Base-by-base conservation (phyloP, 2,797 vertebrate species). In the Pseudomugil gertrudae region DNA sequence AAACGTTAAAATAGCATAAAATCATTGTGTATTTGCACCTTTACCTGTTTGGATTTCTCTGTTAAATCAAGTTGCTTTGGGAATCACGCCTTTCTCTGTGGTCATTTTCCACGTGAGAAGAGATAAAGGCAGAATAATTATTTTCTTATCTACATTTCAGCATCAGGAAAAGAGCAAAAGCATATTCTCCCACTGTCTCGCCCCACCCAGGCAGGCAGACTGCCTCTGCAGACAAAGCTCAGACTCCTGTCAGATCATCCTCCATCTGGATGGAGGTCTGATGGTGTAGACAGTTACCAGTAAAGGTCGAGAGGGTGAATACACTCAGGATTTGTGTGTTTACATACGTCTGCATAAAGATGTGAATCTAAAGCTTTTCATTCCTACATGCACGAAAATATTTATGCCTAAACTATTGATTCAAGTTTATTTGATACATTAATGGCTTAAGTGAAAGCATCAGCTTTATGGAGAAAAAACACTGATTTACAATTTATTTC, bases 161-260 rank as follows among this genome's bases (percentile, higher is more conserved):
- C 32, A 36, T 50, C 27, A 61, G 47, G 47, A 36, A 36, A 63
- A 54, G 47, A 63, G 43, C 47, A 14, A 38, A 17, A 14, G 50
- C 17, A 59, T 38, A 21, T 53, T 45, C 57, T 57, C 9, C 33
- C 21, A 11, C 21, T 19, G 64, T 29, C 62, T 32, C 52, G 48
- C 54, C 29, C 33, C 33, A 50, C 14, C 51, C 23, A 32, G 61
- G 29, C 43, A 32, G 66, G 50, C 80, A 67, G 75, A 72, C 82
- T 80, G 63, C 79, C 79, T 76, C 74, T 63, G 53, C 76, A 84
- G 78, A 84, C 74, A 68, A 75, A 78, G 66, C 62, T 70, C 65
- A 62, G 63, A 84, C 68, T 83, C 55, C 85, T 78, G 85, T 89
- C 84, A 86, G 87, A 88, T 74, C 66, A 72, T 69, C 72, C 72